Percentiles rank a stretch among this genome's conserved stretches.
phyloP scores from a whole-genome alignment of 2,888 invertebrate genomes.

The Caenorhabditis doughertyi region DNA sequence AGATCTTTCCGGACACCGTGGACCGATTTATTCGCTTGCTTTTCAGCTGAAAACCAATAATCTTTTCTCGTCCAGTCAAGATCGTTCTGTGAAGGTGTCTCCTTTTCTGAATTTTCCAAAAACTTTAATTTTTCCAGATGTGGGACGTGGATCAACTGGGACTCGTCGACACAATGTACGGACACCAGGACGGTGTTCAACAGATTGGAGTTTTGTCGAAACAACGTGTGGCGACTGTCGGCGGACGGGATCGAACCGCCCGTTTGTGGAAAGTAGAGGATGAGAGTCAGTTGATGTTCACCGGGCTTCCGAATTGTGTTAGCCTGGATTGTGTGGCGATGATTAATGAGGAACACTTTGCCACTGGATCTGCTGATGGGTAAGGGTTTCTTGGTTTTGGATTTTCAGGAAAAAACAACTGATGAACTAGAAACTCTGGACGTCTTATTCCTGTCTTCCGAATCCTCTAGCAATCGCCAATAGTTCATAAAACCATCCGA shows the following conservation, averaged over 20 bases:
- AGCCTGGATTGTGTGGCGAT: slow-evolving; percentile 93
- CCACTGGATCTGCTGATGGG: slow-evolving; percentile 95
- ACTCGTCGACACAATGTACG: slow-evolving; percentile 86
- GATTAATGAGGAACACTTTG: slow-evolving; percentile 94
- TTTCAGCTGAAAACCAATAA: slow-evolving; percentile 76
- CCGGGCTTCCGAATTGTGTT: slow-evolving; percentile 83
- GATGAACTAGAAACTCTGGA: too few species aligned
- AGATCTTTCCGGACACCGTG: slow-evolving; percentile 77
- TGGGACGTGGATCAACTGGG: slow-evolving; percentile 98
- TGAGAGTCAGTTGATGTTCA: slow-evolving; percentile 90
- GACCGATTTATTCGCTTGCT: slow-evolving; percentile 74
- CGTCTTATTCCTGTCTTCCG: neutral
- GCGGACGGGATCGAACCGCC: slow-evolving; percentile 91
- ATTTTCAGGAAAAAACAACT: too few species aligned
- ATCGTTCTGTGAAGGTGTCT: slow-evolving; percentile 76
- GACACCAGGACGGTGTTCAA: slow-evolving; percentile 92
- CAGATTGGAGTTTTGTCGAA: slow-evolving; percentile 91
- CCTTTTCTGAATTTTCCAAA: neutral
- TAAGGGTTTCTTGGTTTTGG: slow-evolving; percentile 82
- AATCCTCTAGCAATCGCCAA: too few species aligned
- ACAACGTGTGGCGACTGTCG: slow-evolving; percentile 90
- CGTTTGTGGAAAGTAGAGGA: slow-evolving; percentile 97
- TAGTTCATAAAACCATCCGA: too few species aligned
- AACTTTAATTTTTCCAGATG: slow-evolving; percentile 86
- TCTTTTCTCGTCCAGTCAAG: slow-evolving; percentile 79